A percentile compares a stretch with the other conserved stretches of the same genome.
Conservation (phyloP, 2,888 invertebrate genomes). For the Laothoe populi region DNA sequence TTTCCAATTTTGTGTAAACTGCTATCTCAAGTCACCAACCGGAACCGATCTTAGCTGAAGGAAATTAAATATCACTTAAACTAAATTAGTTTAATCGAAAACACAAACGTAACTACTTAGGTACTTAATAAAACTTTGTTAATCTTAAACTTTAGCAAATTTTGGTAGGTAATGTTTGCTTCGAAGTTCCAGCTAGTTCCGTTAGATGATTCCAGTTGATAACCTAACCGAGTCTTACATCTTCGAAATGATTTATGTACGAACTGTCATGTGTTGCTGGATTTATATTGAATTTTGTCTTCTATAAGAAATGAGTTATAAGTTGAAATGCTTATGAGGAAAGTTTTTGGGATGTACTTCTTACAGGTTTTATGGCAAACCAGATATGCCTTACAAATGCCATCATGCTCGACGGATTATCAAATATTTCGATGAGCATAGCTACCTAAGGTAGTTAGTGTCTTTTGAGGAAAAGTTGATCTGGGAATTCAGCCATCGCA, state of each 20-base stretch:
- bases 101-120: constrained; percentile 8
- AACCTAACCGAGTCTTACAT: background rate
- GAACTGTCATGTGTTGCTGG: background rate
- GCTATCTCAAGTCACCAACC: background rate
- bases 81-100: constrained; percentile 18
- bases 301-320: background rate
- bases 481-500: no score
- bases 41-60: background rate
- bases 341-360: background rate
- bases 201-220: constrained; percentile 3
- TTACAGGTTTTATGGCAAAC: no score
- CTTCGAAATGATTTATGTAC: constrained; percentile 13
- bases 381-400: no score
- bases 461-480: no score
- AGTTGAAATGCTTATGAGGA: background rate
- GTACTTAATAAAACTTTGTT: constrained; percentile 11
- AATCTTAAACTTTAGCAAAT: constrained; percentile 14
- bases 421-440: no score
- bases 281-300: background rate
- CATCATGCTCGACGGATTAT: no score
- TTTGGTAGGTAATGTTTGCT: constrained; percentile 16
- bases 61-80: background rate
- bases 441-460: no score
- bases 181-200: constrained; percentile 3
- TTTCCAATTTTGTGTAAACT: no score